Conservation (phyloP, 2,797 vertebrate genomes). For the Spinibarbus caldwelli region DNA sequence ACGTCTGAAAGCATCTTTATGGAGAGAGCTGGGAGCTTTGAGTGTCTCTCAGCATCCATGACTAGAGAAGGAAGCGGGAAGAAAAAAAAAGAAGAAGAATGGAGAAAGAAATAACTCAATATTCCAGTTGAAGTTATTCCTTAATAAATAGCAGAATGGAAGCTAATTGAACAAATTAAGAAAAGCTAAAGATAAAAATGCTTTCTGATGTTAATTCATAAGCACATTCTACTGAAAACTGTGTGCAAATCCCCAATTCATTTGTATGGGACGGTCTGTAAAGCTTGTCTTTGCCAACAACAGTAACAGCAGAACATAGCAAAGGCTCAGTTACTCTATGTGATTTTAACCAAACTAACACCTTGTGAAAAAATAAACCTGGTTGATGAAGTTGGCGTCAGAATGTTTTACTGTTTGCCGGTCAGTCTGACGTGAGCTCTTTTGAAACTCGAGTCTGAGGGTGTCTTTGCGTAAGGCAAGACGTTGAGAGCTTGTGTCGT, state of each 20-base stretch:
- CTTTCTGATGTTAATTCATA: not conserved
- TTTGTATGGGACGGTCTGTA: not conserved
- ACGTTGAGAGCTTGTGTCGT: conserved; percentile 46
- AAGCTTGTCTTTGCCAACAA: not conserved
- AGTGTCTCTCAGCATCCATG: not conserved
- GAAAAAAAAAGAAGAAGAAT: not conserved
- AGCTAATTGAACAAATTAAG: not conserved
- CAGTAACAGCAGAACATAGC: not conserved
- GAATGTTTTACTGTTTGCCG: conserved; percentile 25
- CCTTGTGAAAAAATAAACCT: conserved; percentile 62
- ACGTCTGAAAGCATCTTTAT: conserved; percentile 31
- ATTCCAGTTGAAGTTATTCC: not conserved
- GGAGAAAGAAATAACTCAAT: not conserved
- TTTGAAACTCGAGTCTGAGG: conserved; percentile 68
- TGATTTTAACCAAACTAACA: conserved; percentile 50
- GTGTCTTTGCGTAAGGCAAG: conserved; percentile 27
- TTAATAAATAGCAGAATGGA: not conserved
- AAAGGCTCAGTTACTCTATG: not conserved
- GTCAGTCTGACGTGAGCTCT: conserved; percentile 23
- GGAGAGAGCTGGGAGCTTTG: conserved; percentile 49
- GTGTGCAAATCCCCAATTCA: not conserved
- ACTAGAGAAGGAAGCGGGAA: not conserved
- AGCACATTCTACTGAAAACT: not conserved
- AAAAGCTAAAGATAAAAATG: not conserved
- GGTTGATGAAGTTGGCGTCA: conserved; percentile 4